Conservation (phyloP, 2,797 vertebrate species). For the Sebastes nivosus region DNA sequence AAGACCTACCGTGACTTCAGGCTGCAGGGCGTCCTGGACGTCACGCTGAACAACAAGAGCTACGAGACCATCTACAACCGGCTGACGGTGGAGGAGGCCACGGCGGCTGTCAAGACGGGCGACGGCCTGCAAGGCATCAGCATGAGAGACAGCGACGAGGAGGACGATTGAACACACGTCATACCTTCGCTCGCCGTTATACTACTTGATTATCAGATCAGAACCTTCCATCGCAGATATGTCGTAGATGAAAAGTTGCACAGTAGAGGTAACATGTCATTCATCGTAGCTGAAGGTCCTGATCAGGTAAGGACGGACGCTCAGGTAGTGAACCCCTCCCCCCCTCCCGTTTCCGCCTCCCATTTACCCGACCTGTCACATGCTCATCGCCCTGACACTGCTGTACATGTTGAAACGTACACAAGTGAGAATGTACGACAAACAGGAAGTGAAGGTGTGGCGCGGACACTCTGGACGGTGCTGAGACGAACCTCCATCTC, state of each 20-base stretch:
- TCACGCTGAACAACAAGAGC: constrained; percentile 90
- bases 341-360: neutral
- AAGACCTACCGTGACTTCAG: constrained; percentile 97
- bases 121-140: constrained; percentile 93
- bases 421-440: constrained; percentile 36
- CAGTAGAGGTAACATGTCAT: neutral
- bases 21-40: constrained; percentile 92
- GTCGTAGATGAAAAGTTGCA: neutral
- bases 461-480: neutral
- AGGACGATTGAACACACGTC: constrained; percentile 82
- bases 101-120: constrained; percentile 86
- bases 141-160: constrained; percentile 97
- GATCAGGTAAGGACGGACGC: constrained; percentile 1
- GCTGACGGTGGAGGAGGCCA: constrained; percentile 93
- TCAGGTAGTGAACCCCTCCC: neutral
- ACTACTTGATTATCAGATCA: constrained; percentile 2
- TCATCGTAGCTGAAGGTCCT: neutral
- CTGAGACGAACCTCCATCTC: neutral
- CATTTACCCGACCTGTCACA: neutral
- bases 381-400: neutral
- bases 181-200: neutral
- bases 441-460: constrained; percentile 10
- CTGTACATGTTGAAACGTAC: constrained; percentile 8
- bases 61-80: constrained; percentile 93
- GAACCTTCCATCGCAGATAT: neutral